phyloP scores from a whole-genome alignment of 2,888 invertebrate species.

The Agrypnus murinus region DNA sequence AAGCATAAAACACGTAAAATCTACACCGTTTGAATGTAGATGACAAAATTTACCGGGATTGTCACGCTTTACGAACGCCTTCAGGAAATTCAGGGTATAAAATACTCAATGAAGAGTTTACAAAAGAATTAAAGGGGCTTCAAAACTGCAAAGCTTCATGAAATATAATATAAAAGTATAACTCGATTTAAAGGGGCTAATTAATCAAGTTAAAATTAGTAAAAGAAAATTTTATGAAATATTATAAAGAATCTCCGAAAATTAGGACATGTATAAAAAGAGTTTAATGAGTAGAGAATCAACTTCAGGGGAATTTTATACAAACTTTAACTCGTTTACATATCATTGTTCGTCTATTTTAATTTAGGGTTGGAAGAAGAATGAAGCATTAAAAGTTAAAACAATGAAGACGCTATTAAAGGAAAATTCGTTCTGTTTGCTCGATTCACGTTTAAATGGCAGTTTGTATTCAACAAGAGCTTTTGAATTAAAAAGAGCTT shows the following conservation, averaged over 20 bases:
- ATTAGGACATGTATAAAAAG: not conserved
- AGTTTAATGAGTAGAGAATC: not conserved
- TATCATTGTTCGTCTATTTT: conserved; percentile 10
- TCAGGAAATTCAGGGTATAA: conserved; percentile 5
- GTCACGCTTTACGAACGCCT: conserved; percentile 6
- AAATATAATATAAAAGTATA: not conserved
- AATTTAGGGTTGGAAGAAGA: not conserved
- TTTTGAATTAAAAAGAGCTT: no score
- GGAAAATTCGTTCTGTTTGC: not conserved
- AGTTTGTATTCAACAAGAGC: no score
- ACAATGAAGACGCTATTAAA: not conserved
- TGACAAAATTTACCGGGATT: conserved; percentile 22
- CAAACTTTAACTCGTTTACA: conserved; percentile 13
- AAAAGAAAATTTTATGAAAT: conserved; percentile 6
- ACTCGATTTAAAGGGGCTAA: not conserved
- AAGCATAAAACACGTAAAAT: conserved; percentile 19
- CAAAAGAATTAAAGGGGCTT: conserved; percentile 1
- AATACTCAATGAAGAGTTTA: not conserved
- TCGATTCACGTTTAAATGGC: not conserved
- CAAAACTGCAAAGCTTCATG: not conserved
- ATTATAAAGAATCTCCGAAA: not conserved
- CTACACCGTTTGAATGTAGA: conserved; percentile 22
- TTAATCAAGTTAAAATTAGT: conserved; percentile 1
- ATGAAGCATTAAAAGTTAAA: not conserved
- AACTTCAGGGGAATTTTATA: not conserved